A percentile compares a stretch with the other conserved stretches of the same genome.
Conservation (phyloP, 2,113 vertebrate genomes). For the Silurus glanis region DNA sequence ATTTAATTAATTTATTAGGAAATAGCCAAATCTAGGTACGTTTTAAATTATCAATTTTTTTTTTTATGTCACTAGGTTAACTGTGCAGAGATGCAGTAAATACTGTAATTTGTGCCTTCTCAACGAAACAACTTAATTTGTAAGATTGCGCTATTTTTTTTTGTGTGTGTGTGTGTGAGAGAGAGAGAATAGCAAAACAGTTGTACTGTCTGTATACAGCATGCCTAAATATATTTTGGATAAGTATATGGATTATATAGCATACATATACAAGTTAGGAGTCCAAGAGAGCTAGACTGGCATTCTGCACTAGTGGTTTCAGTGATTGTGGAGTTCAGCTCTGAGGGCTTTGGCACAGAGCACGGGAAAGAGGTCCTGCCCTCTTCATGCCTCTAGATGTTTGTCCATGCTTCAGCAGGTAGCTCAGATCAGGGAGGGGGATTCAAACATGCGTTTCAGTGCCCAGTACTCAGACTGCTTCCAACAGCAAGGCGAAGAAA, state of each 20-base stretch:
- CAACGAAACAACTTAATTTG: background rate
- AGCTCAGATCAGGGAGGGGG: constrained; percentile 10
- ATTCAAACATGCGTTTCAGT: constrained; percentile 53
- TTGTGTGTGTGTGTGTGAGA: constrained; percentile 19
- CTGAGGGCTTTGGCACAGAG: constrained; percentile 43
- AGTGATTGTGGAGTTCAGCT: constrained; percentile 38
- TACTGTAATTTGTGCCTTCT: constrained; percentile 52
- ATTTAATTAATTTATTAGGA: background rate
- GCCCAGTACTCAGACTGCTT: constrained; percentile 38
- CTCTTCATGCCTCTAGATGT: constrained; percentile 49
- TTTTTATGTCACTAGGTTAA: background rate
- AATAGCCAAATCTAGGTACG: background rate
- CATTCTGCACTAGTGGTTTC: constrained; percentile 32
- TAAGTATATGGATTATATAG: constrained; percentile 65
- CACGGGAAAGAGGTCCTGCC: constrained; percentile 30
- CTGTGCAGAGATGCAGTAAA: constrained; percentile 52
- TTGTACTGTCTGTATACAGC: constrained; percentile 59
- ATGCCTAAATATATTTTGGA: constrained; percentile 73
- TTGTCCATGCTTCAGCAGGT: constrained; percentile 50
- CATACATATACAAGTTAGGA: constrained; percentile 44
- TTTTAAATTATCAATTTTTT: background rate
- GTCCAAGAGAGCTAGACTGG: constrained; percentile 12
- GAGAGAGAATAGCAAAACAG: constrained; percentile 52
- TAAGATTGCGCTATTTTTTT: background rate
- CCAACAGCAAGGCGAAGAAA: background rate